Conservation (phyloP, 2,888 invertebrate genomes). For the Acheta domesticus region DNA sequence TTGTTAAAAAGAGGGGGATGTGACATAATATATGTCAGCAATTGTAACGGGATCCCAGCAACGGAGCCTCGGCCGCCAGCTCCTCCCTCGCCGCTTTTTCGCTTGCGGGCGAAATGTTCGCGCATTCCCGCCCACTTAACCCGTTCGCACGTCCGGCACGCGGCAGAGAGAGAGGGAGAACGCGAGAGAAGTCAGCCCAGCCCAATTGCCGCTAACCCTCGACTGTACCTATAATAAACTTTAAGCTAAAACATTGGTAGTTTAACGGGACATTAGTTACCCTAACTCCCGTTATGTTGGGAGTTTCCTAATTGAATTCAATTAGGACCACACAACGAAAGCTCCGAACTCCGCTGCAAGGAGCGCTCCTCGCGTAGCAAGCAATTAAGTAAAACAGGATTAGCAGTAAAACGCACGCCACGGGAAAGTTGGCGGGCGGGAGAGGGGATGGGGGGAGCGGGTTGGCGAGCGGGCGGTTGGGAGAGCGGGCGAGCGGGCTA, state of each 20-base stretch:
- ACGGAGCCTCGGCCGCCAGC: too few relatives aligned
- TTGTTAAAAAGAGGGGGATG: too few relatives aligned
- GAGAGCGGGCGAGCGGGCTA: too few relatives aligned
- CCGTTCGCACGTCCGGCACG: too few relatives aligned
- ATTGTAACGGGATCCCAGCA: too few relatives aligned
- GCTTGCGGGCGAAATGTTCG: too few relatives aligned
- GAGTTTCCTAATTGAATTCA: constrained; percentile 32
- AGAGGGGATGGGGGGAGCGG: not conserved
- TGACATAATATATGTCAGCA: too few relatives aligned
- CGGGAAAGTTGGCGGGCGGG: constrained; percentile 19
- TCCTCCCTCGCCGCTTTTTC: too few relatives aligned
- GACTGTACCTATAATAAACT: constrained; percentile 2
- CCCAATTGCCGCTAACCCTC: not conserved
- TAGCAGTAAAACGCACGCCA: constrained; percentile 28
- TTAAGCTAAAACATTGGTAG: constrained; percentile 18
- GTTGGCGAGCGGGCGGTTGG: too few relatives aligned
- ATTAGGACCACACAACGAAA: constrained; percentile 12
- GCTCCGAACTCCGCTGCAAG: not conserved
- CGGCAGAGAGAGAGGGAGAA: too few relatives aligned
- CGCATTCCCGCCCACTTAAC: too few relatives aligned
- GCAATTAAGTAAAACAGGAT: constrained; percentile 34
- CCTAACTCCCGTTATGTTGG: constrained; percentile 28
- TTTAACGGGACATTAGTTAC: constrained; percentile 32
- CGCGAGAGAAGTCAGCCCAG: too few relatives aligned
- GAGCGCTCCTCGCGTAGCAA: constrained; percentile 25